phyloP scores from a whole-genome alignment of 1,140 invertebrate species.

The Trissolcus basalis region DNA sequence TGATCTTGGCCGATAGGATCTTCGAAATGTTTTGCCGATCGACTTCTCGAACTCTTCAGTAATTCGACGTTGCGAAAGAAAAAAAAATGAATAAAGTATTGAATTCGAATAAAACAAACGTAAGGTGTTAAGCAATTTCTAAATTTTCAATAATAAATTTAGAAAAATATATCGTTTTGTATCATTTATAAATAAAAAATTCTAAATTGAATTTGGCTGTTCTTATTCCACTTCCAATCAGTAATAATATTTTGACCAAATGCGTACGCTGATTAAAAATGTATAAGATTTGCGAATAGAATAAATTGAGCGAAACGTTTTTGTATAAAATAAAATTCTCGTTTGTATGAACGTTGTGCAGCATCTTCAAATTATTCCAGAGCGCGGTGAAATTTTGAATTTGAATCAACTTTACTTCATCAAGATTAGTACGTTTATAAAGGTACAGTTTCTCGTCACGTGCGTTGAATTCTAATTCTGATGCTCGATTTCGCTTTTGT shows the following conservation, averaged over 20 bases:
- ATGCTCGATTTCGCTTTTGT: conserved; percentile 14
- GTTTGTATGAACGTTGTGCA: background rate
- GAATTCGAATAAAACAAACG: background rate
- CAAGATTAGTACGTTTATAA: conserved; percentile 41
- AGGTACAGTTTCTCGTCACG: conserved; percentile 26
- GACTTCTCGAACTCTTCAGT: conserved; percentile 32
- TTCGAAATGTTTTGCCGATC: conserved; percentile 46
- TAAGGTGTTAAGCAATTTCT: too few species aligned
- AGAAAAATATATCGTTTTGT: too few species aligned
- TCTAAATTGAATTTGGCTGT: too few species aligned
- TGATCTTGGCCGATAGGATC: conserved; percentile 69
- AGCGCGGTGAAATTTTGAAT: conserved; percentile 24
- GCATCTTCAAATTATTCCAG: conserved; percentile 7
- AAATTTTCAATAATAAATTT: too few species aligned
- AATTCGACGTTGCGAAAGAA: conserved; percentile 29
- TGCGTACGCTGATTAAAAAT: too few species aligned
- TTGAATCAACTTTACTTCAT: conserved; percentile 30
- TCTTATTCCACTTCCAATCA: too few species aligned
- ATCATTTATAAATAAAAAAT: too few species aligned
- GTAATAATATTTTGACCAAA: too few species aligned
- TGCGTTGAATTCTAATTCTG: conserved; percentile 37
- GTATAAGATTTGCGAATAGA: too few species aligned
- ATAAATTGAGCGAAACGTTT: too few species aligned
- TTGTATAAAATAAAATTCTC: too few species aligned
- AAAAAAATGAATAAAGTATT: conserved; percentile 1